phyloP scores from a whole-genome alignment of 1,140 invertebrate genomes.

The Planococcus citri region DNA sequence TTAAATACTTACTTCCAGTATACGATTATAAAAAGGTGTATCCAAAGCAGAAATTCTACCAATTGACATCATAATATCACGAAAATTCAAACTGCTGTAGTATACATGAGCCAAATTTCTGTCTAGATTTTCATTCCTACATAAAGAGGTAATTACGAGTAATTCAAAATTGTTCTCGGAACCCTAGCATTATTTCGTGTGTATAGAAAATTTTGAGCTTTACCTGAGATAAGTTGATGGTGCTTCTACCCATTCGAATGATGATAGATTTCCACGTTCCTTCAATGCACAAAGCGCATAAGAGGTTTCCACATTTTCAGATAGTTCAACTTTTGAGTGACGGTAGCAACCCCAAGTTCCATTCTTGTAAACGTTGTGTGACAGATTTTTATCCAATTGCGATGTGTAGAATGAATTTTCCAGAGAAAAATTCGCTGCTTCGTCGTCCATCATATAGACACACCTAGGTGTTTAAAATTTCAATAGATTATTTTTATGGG shows the following conservation, averaged over 20 bases:
- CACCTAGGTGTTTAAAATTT: too few relatives aligned
- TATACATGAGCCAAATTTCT: constrained; percentile 45
- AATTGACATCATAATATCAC: constrained; percentile 90
- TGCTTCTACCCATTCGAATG: constrained; percentile 60
- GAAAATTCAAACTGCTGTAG: constrained; percentile 87
- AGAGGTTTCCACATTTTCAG: constrained; percentile 43
- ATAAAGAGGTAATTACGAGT: too few relatives aligned
- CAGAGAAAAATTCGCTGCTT: constrained; percentile 49
- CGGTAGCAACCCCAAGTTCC: constrained; percentile 54
- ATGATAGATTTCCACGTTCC: constrained; percentile 68
- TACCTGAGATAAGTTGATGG: constrained; percentile 31
- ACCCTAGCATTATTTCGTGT: too few relatives aligned
- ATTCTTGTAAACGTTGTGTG: constrained; percentile 60
- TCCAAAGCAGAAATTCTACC: constrained; percentile 83
- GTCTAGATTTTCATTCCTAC: too few relatives aligned
- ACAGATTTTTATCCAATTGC: constrained; percentile 56
- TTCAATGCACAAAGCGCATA: constrained; percentile 60
- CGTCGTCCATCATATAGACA: constrained; percentile 48
- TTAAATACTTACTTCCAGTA: not conserved
- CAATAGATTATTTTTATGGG: too few relatives aligned
- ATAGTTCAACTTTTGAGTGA: constrained; percentile 50
- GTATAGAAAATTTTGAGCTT: too few relatives aligned
- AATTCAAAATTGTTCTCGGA: too few relatives aligned
- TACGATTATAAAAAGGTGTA: not conserved
- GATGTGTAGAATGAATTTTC: constrained; percentile 47